A percentile compares a stretch with the other conserved stretches of the same genome.
phyloP scores from a whole-genome alignment of 2,113 vertebrate species.

The Lepus americanus region DNA sequence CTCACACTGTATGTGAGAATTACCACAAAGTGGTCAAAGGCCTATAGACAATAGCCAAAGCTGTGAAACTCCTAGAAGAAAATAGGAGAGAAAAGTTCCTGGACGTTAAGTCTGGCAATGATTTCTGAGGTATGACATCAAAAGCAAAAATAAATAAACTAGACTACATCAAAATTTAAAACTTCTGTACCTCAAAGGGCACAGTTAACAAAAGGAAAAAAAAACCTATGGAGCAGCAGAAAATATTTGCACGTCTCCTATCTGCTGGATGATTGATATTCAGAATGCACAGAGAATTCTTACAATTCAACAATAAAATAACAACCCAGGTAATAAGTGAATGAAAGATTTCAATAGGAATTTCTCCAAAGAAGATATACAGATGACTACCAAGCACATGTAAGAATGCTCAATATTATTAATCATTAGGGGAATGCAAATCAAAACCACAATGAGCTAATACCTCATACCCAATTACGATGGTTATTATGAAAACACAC shows the following conservation, averaged over 20 bases:
- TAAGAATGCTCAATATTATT: background rate
- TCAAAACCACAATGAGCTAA: constrained; percentile 33
- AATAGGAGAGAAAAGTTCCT: background rate
- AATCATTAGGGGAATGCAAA: constrained; percentile 48
- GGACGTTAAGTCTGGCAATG: background rate
- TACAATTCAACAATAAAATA: background rate
- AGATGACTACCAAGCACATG: background rate
- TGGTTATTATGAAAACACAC: constrained; percentile 9
- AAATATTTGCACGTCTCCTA: background rate
- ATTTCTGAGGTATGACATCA: constrained; percentile 21
- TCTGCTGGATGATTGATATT: background rate
- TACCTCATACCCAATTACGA: background rate
- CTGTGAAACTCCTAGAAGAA: constrained; percentile 2
- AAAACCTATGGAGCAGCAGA: background rate
- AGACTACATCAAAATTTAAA: background rate
- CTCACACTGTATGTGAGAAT: background rate
- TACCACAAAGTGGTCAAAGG: background rate
- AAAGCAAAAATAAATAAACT: background rate
- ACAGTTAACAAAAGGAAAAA: constrained; percentile 15
- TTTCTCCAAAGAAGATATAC: background rate
- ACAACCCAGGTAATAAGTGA: background rate
- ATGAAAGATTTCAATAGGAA: background rate
- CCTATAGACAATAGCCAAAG: background rate
- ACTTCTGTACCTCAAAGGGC: background rate
- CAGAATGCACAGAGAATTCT: background rate